Evolutionary conservation across 2,113 vertebrate species (phyloP), one percentile per base, ranked within the genome.

Genomic region (Peucedramus taeniatus): DNA sequence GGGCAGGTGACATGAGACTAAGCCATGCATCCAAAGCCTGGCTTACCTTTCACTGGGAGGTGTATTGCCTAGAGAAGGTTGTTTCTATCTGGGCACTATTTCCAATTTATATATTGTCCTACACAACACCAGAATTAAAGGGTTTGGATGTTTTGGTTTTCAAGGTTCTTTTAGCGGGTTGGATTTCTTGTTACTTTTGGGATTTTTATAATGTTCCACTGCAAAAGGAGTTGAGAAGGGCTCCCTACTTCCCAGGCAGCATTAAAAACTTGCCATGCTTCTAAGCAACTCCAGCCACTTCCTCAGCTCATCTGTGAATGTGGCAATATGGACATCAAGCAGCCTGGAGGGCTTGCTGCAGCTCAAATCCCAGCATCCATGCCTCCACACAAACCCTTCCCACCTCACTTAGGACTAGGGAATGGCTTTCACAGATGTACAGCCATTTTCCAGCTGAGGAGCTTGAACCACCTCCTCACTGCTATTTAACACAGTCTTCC

Each of bases 151-250:
- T 17, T 59, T 49, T 7, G 4, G 27, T 63, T 44, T 56, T n/a
- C 28, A 20, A 22, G 17, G 9, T 2, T 53, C 30, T 56, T 66
- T 54, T 19, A 23, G 10, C 1, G 0, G 2, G 26, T 19, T 39
- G 37, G 11, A 16, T 24, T 79, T 59, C 44, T 47, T 66, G 33
- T 60, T 35, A 40, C 33, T 65, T 85, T 65, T 9, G 26, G 15
- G 22, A 30, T 51, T 78, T 85, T 77, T 59, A 57, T 75, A 15
- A 63, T 23, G 10, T 81, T 87, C 22, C 10, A 49, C 30, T 42
- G 78, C 28, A 87, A 79, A 78, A 69, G 13, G 7, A 54, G 15
- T 33, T 71, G 33, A 75, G n/a, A 79, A 91, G 16, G 83, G 8
- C 28, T 83, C 24, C 22, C 35, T 49, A 1, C 61, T 83, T 93